Base-by-base conservation (phyloP, 2,888 invertebrate species). In the Furcula furcula region DNA sequence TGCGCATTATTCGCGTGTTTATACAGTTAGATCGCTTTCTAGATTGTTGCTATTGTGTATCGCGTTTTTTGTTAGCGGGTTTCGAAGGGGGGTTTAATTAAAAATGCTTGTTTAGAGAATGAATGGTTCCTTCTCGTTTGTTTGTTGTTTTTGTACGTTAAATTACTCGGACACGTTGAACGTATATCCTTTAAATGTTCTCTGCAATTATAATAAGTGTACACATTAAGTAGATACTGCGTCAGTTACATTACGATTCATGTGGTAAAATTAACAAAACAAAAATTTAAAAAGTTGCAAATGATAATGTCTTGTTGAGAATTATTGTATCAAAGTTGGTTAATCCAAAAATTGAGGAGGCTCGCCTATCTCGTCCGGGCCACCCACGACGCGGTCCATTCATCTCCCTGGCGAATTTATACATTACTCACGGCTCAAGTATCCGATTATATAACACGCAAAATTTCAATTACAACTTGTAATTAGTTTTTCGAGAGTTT, bases 401-500 rank as follows among this genome's bases (percentile, higher is more conserved):
- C 84, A 77, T 82, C 84, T 80, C 85, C 80, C 76, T 68, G 65
- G 72, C 82, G 84, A 84, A 87, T 88, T 87, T 86, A 85, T 87
- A 86, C 83, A 87, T 87, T 87, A 86, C 86, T 85, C 86, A 84
- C 83, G 84, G 84, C 85, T 85, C 88, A 88, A 89, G 87, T 88
- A 88, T 88, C 87, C 88, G 89, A 89, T 89, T 89, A 89, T 89
- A 84, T 89, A 89, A 88, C 89, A 89, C 89, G 89, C 88, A 89
- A 89, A 89, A 89, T 89, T 89, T 89, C 89, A 89, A 89, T 89
- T 89, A 89, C 89, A 89, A 89, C 78, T 89, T 89, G 89, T 89
- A 89, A 89, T 89, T 89, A 89, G 89, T 89, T 89, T 89, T 89
- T 89, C 81, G 88, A 86, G 89, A 89, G 88, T 89, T 89, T 89